These are phyloP conservation scores for Cephus pygmeus DNA, from an alignment of 2,888 invertebrate species.

Conservation along the genomic window DNA sequence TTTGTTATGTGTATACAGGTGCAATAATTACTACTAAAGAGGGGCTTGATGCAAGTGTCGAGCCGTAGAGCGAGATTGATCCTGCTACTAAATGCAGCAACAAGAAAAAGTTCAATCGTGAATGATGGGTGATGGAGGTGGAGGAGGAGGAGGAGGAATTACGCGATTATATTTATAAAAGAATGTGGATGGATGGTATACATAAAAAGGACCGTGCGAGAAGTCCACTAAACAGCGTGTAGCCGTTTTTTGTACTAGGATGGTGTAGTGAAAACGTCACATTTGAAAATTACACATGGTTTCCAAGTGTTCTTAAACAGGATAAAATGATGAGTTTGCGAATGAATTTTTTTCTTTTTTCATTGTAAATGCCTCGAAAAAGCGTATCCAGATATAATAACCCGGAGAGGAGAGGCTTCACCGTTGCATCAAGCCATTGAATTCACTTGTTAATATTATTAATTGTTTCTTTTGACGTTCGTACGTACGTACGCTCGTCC, in stretches of 20 bases:
- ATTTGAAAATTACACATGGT: not conserved
- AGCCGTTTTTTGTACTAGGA: not conserved
- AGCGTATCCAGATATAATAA: not conserved
- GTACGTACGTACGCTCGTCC: not conserved
- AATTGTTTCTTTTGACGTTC: not conserved
- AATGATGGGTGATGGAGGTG: not conserved
- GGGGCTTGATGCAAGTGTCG: conserved; percentile 57
- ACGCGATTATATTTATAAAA: not conserved
- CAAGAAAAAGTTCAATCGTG: not conserved
- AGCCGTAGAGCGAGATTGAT: not conserved
- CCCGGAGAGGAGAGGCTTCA: not conserved
- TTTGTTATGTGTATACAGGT: conserved; percentile 15
- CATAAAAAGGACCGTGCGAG: not conserved
- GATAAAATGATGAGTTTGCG: not conserved
- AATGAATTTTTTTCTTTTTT: not conserved
- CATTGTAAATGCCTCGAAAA: not conserved
- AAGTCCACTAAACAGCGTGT: not conserved
- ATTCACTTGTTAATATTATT: not conserved
- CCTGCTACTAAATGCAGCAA: not conserved
- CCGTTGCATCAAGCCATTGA: not conserved
- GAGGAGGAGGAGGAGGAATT: not conserved
- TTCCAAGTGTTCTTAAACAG: not conserved
- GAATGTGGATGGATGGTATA: not conserved
- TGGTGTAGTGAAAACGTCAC: not conserved
- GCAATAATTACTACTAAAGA: not conserved